Evolutionary conservation across 2,888 invertebrate species (phyloP).

Genomic region (Drosophila demipolita): DNA sequence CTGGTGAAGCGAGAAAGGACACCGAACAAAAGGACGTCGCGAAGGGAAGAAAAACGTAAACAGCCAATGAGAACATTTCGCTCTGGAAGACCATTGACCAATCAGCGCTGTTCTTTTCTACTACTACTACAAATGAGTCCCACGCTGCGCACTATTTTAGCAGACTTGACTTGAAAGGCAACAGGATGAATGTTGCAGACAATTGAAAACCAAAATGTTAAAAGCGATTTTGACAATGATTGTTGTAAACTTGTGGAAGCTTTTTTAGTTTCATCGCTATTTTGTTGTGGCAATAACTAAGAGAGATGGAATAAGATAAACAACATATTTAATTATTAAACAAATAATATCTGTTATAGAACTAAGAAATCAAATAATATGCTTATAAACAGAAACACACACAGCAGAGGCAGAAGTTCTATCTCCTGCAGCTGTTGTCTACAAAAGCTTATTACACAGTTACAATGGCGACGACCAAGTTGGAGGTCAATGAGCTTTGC

Average conservation of each 20-base stretch:
- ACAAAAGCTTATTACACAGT: conserved; percentile 73
- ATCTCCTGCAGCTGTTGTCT: conserved; percentile 14
- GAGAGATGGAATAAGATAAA: conserved; percentile 14
- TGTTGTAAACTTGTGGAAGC: conserved; percentile 6
- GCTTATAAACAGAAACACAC: conserved; percentile 5
- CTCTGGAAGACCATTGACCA: conserved; percentile 41
- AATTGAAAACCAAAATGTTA: conserved; percentile 20
- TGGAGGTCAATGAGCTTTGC: conserved; percentile 80
- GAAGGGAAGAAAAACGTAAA: conserved; percentile 17
- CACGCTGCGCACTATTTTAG: not conserved
- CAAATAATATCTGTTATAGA: conserved; percentile 43
- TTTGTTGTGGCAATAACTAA: conserved; percentile 10
- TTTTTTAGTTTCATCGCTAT: conserved; percentile 8
- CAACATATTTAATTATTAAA: conserved; percentile 7
- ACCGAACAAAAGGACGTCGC: conserved; percentile 18
- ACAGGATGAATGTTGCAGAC: conserved; percentile 63
- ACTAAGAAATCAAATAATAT: conserved; percentile 41
- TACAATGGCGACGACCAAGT: conserved; percentile 54
- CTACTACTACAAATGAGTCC: not conserved
- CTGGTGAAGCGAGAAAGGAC: conserved; percentile 27
- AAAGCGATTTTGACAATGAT: conserved; percentile 4
- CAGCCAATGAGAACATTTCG: conserved; percentile 56
- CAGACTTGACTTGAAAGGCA: not conserved
- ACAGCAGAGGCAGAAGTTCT: conserved; percentile 29
- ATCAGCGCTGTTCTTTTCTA: conserved; percentile 32